phyloP scores from a whole-genome alignment of 2,888 invertebrate genomes.

The Himalopsyche tibetana region DNA sequence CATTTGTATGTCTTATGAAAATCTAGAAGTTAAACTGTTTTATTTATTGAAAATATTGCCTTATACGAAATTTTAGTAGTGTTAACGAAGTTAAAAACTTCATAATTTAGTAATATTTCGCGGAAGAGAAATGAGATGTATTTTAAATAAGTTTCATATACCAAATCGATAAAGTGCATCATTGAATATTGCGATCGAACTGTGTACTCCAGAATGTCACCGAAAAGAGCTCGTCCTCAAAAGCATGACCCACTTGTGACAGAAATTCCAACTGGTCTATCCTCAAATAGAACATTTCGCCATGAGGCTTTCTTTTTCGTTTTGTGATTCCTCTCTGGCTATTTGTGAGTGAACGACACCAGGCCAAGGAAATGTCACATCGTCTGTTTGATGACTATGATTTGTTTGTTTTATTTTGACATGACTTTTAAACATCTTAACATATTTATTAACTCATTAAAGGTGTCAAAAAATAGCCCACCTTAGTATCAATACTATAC shows the following conservation, averaged over 20 bases:
- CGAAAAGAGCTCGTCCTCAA: constrained; percentile 31
- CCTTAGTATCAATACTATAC: background rate
- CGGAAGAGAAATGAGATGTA: no score
- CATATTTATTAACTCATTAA: constrained; percentile 9
- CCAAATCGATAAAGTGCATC: constrained; percentile 19
- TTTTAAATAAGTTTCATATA: no score
- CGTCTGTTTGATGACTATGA: constrained; percentile 17
- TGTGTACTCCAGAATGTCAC: background rate
- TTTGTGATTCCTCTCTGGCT: constrained; percentile 17
- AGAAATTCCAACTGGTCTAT: constrained; percentile 40
- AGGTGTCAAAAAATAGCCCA: background rate
- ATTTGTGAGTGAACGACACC: constrained; percentile 21
- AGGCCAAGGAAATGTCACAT: background rate
- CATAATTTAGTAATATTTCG: no score
- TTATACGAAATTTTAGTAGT: no score
- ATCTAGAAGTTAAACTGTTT: no score
- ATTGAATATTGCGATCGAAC: background rate
- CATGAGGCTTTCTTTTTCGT: constrained; percentile 39
- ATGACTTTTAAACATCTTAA: constrained; percentile 34
- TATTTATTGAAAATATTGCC: no score
- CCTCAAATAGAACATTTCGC: constrained; percentile 39
- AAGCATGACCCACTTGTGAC: constrained; percentile 41
- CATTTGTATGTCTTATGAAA: no score
- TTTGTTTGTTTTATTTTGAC: constrained; percentile 35
- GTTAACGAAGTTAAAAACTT: no score